Base-by-base conservation (phyloP, 1,140 invertebrate species). In the Lepidurus packardi region DNA sequence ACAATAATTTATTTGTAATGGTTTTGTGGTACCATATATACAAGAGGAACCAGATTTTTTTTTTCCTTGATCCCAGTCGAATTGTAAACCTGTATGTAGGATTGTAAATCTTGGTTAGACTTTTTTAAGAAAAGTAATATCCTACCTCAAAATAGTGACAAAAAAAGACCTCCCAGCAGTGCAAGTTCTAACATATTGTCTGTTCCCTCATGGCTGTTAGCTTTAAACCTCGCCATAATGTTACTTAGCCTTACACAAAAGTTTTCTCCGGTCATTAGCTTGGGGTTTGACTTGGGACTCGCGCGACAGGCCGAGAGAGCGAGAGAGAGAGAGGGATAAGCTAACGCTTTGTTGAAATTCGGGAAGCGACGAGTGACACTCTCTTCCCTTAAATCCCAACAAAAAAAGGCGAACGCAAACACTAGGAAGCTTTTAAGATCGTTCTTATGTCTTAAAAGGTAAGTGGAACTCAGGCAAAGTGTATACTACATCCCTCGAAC, bases 291-390 rank as follows among this genome's bases (percentile, higher is more conserved):
- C 53, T 65, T 65, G 53, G 21, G 53, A n/a, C 53, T n/a, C 21
- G 21, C 21, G 21, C 53, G 53, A 65, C 53, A 65, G 53, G 53
- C 53, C 16, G 53, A 65, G 53, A 13, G 13, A 13, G 8, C 0
- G n/a, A 65, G 34, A 34, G 34, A 65, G 53, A 65, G 53, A 13
- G 13, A 13, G 8, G 53, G 53, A 65, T 65, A 65, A 65, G 9
- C 53, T 65, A 65, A 65, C 53, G 53, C 53, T 65, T 65, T 65
- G 53, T 65, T 65, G 53, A 65, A 65, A 65, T 65, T n/a, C 53
- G 53, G 21, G 13, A 65, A 21, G 9, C 13, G 53, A 65, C 8
- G 53, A 65, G 53, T 65, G 53, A 65, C 13, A 65, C 53, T 65
- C 34, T 34, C 13, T 65, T 65, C 53, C 13, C 13, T 65, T 65